Evolutionary conservation across 2,113 vertebrate genomes (phyloP), one percentile per base, ranked within the genome.

Genomic region (Hymenochirus boettgeri): DNA sequence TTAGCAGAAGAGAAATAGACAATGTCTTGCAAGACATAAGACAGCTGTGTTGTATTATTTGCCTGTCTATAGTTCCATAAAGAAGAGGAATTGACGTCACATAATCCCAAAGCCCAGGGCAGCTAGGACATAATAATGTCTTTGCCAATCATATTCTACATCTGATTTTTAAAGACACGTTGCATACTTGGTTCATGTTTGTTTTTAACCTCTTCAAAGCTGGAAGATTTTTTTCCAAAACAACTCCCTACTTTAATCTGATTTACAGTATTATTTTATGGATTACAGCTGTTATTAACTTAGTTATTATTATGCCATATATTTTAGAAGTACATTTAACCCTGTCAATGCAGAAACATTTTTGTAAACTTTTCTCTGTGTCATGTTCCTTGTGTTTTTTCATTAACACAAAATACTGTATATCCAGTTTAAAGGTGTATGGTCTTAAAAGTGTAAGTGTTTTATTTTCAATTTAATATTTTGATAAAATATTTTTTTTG

Each of bases 1-100:
- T 82, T 71, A 77, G 83, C 79, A 78, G 86, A 86, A 86, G 88
- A 87, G 88, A 62, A 72, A 85, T 86, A 52, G 19, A 47, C 56
- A 19, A 89, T 87, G 85, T 89, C 83, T 89, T 86, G 87, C 83
- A 86, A 88, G 90, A 87, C 86, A 88, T 77, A 77, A 89, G 86
- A 83, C 85, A 78, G 83, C 88, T 85, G 89, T 88, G 85, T 89
- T 87, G 90, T 89, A 90, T 92, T 93, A 92, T 91, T 93, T 95
- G 92, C 87, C 83, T 85, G 83, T 92, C 85, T 88, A 81, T 88
- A 90, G 89, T 90, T 91, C 87, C 92, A 89, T 89, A 89, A 87
- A 85, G 89, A 87, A 89, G 87, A 90, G 89, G 91, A 81, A 76
- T 73, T 97, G 92, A 97, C 95, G 93, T 98, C 96, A 97, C 83